Evolutionary conservation across 2,888 invertebrate species (phyloP).

Genomic region (Andrena fulva): DNA sequence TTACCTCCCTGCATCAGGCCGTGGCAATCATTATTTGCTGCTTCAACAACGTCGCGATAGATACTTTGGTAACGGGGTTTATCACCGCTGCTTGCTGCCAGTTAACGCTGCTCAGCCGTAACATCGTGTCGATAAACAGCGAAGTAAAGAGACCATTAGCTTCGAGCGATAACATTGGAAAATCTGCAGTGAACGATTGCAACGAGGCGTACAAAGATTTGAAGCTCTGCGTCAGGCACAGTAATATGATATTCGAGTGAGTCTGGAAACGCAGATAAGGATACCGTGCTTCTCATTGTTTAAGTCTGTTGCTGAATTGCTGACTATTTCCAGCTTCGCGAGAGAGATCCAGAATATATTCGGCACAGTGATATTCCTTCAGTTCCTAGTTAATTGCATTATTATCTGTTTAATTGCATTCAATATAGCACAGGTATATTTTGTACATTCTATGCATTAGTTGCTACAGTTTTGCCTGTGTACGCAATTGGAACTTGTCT

Average conservation of each 20-base stretch:
- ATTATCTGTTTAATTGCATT: slow-evolving; percentile 76
- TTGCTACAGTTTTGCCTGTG: not conserved
- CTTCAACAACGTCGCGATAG: slow-evolving; percentile 75
- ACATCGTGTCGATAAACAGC: slow-evolving; percentile 61
- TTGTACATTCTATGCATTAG: not conserved
- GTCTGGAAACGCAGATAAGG: slow-evolving; percentile 10
- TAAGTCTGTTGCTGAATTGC: not conserved
- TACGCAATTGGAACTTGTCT: not conserved
- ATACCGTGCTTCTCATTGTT: not conserved
- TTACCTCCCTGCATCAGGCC: slow-evolving; percentile 71
- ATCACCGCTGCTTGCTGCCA: slow-evolving; percentile 76
- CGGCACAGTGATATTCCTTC: slow-evolving; percentile 70
- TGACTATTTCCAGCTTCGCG: slow-evolving; percentile 68
- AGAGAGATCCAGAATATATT: slow-evolving; percentile 74
- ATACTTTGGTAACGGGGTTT: slow-evolving; percentile 75
- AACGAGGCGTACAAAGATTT: slow-evolving; percentile 50
- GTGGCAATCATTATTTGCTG: slow-evolving; percentile 69
- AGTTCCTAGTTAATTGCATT: slow-evolving; percentile 74
- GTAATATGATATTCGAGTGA: slow-evolving; percentile 72
- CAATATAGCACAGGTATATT: slow-evolving; percentile 73
- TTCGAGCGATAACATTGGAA: not conserved
- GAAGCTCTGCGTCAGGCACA: slow-evolving; percentile 68
- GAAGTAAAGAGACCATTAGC: not conserved
- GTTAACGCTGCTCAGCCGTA: slow-evolving; percentile 71
- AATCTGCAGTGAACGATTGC: not conserved